Base-by-base conservation (phyloP, 2,797 vertebrate genomes). In the Aplochiton taeniatus region DNA sequence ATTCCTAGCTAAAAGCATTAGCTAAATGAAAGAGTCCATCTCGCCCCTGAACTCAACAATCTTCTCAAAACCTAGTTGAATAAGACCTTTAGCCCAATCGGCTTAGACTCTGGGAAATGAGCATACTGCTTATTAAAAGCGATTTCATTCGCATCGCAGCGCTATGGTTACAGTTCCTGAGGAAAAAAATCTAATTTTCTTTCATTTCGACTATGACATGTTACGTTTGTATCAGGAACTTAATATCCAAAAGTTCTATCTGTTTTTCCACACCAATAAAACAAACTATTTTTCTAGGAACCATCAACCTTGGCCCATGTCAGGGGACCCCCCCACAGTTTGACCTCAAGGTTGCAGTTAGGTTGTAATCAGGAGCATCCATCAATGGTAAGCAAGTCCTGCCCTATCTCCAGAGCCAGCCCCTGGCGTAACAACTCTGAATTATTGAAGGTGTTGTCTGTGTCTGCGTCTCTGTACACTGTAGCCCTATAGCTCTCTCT, bases 1-100 rank as follows among this genome's bases (percentile, higher is more conserved):
- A 74, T 81, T 85, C 88, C 72, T 70, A 77, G 78, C 72, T 67
- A 74, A 84, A 78, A 66, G 68, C 83, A 86, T 90, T 85, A 85
- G 68, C 72, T 61, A 74, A 79, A 72, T 81, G 73, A 87, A 85
- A 80, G 78, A 82, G 84, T 82, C 66, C 73, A 76, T 77, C 60
- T 83, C 76, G 74, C 69, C 63, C 66, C 56, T 72, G 68, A 80
- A 83, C 79, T 76, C 70, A 43, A n/a, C 45, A 47, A 51, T 74
- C 75, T 66, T 81, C 76, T 31, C 58, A 67, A 76, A 86, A 83
- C 76, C 69, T 52, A 12, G 10, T 58, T 76, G 75, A 84, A 77
- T 76, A 65, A 81, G 73, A 82, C 74, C 75, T 68, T 68, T 70
- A 79, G 72, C 70, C 66, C 72, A 83, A 77, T 81, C 63, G 8